Evolutionary conservation across 2,113 vertebrate genomes (phyloP), one percentile per base, ranked within the genome.

Genomic region (Megatriorchis doriae): DNA sequence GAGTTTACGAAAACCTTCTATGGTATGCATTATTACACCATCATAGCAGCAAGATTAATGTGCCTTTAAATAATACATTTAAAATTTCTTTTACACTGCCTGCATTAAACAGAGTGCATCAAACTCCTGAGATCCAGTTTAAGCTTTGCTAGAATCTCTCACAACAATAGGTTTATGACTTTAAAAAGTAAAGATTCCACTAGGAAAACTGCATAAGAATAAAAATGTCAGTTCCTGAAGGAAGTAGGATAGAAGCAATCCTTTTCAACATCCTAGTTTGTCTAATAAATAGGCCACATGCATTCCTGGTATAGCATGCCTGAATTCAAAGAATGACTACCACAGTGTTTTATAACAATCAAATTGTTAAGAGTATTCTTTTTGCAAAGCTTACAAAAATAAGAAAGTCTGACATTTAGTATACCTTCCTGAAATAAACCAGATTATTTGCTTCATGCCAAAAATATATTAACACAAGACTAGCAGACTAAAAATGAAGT

Each of bases 31-130:
- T 97, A 97, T 97, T 95, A 80, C 74, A 95, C 93, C 78, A 91
- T 85, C 94, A 96, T n/a, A 91, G 81, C 8, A 8, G 89, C 95
- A 95, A 82, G 93, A 97, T 94, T 95, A 96, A 95, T 13, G 14
- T 95, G 87, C 94, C 66, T 95, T 97, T 97, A 95, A 97, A 97
- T 97, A 97, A 97, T 97, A 97, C 96, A 97, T 97, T 95, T 96
- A 93, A 97, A 94, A 95, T 62, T 93, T 96, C 97, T 94, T 95
- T 97, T 94, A 93, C 81, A 73, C 29, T 91, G 91, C 89, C 78
- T 94, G 87, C 94, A 95, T 96, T 91, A 95, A 96, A 97, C 66
- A 95, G 83, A 95, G 66, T 91, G 84, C 81, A 93, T 95, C 96
- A 95, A 95, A 94, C 96, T 97, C 93, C 79, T 80, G 95, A 97